Evolutionary conservation across 2,888 invertebrate genomes (phyloP).

Genomic region (Thysanoteuthis rhombus): DNA sequence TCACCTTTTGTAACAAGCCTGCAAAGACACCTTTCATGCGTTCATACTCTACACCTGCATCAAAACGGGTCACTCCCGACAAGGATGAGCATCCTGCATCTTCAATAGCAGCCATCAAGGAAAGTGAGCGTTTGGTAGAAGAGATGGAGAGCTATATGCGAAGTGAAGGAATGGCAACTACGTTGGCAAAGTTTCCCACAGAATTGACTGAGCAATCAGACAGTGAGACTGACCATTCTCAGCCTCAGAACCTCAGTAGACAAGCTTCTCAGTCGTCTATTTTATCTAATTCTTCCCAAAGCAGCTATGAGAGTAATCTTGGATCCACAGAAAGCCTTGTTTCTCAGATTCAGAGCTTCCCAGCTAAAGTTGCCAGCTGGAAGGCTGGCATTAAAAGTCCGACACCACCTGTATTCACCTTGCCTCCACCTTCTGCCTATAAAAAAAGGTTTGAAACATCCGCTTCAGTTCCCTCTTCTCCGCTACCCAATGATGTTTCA

Average conservation of each 20-base stretch:
- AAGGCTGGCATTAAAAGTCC: background rate
- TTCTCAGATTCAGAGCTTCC: constrained; percentile 17
- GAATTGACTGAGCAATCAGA: constrained; percentile 19
- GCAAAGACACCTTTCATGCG: constrained; percentile 34
- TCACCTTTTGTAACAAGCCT: background rate
- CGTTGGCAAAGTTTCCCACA: constrained; percentile 50
- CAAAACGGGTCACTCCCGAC: constrained; percentile 33
- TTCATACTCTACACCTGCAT: constrained; percentile 41
- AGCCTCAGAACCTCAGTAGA: background rate
- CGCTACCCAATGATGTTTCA: background rate
- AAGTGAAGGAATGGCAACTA: constrained; percentile 43
- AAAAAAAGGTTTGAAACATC: background rate
- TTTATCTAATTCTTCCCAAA: constrained; percentile 23
- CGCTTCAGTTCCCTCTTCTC: background rate
- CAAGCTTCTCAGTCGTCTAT: constrained; percentile 20
- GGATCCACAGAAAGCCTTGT: constrained; percentile 30
- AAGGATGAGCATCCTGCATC: constrained; percentile 39
- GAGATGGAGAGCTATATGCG: constrained; percentile 62
- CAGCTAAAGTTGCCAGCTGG: background rate
- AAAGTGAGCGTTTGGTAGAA: constrained; percentile 54
- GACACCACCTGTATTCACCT: background rate
- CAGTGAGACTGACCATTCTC: background rate
- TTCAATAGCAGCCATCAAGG: constrained; percentile 42
- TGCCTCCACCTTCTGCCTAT: background rate
- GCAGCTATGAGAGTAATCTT: constrained; percentile 30